Evolutionary conservation across 2,113 vertebrate genomes (phyloP).

Genomic region (Salvator merianae): DNA sequence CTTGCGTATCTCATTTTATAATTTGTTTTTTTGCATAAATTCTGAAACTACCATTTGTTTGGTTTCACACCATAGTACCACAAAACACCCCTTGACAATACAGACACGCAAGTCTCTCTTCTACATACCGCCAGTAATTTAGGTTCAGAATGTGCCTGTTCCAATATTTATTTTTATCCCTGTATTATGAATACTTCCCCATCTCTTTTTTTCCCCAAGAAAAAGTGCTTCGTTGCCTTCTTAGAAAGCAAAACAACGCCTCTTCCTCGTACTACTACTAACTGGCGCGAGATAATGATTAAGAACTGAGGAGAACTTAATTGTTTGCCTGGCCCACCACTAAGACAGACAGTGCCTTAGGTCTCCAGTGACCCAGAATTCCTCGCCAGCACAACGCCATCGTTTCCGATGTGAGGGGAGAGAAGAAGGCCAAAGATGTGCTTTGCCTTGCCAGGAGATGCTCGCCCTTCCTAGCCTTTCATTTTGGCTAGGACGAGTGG

Average conservation of each 20-base stretch:
- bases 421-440: constrained; percentile 5
- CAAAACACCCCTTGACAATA: background rate
- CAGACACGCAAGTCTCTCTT: background rate
- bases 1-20: background rate
- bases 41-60: background rate
- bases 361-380: constrained; percentile 34
- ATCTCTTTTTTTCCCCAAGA: too few relatives aligned
- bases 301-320: background rate
- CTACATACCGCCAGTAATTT: background rate
- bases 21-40: background rate
- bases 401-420: constrained; percentile 5
- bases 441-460: constrained; percentile 47
- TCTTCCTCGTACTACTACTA: background rate
- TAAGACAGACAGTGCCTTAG: background rate
- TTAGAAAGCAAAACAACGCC: background rate
- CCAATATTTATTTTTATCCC: too few relatives aligned
- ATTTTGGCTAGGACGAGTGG: background rate
- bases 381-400: background rate
- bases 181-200: background rate
- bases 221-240: background rate
- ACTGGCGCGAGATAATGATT: background rate
- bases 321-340: background rate
- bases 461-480: constrained; percentile 35
- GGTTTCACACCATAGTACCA: background rate
- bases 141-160: background rate